These are phyloP conservation scores for Cuniculus paca DNA, from an alignment of 2,797 vertebrate genomes.

Conservation along the genomic window DNA sequence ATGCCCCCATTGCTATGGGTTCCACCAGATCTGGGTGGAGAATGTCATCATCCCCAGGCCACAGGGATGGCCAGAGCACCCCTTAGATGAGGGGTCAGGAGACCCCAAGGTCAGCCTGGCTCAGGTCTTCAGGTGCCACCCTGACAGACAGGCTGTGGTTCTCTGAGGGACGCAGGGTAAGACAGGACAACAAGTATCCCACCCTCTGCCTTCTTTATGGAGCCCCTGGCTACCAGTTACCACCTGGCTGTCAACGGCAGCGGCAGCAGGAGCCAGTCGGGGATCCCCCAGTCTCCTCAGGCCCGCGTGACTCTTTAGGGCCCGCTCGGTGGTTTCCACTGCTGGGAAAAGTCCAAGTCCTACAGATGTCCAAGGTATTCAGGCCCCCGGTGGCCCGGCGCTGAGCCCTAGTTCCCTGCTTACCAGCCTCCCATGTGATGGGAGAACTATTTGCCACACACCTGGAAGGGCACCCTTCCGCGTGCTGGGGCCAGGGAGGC, in stretches of 20 bases:
- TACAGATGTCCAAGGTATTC: neutral
- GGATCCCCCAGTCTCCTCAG: neutral
- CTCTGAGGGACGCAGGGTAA: neutral
- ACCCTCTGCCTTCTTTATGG: neutral
- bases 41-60: neutral
- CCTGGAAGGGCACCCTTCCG: neutral
- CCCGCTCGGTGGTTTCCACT: neutral
- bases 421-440: neutral
- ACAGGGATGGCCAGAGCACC: neutral
- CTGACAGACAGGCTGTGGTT: neutral
- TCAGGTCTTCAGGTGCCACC: neutral
- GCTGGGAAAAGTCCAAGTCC: neutral
- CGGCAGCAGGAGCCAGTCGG: neutral
- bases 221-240: neutral
- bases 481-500: neutral
- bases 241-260: neutral
- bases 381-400: neutral
- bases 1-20: neutral
- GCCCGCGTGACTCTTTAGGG: neutral
- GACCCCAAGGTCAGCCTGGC: neutral
- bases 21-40: neutral
- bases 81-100: neutral
- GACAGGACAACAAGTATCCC: rapidly evolving
- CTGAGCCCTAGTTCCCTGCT: neutral
- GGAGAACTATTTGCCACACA: neutral